Base-by-base conservation (phyloP, 2,113 vertebrate species). In the Peromyscus californicus region DNA sequence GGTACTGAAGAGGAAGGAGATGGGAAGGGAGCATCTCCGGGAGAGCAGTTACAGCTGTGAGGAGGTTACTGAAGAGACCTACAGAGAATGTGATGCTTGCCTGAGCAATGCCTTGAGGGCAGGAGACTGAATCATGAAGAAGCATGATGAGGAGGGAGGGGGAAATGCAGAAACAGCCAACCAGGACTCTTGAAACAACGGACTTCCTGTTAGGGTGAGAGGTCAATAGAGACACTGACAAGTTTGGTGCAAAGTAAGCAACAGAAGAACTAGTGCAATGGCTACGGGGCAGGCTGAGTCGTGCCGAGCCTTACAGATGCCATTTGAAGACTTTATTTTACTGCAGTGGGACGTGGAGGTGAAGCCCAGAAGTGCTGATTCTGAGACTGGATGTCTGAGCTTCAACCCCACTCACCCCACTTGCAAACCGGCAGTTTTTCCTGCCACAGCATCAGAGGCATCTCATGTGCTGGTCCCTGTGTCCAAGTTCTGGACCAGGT, bases 231-330 rank as follows among this genome's bases (percentile, higher is more conserved):
- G 48, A 57, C 7, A 10, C 48, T 15, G 21, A 24, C 7, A 15
- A 19, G 48, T 33, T 39, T 80, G 26, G 22, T 42, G 39, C 7
- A 9, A 1, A 31, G 16, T 1, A 29, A 80, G 48, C 24, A 65
- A 11, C 2, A 31, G 36, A 61, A 42, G 42, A 79, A 9, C 26
- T 36, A 70, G 29, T 2, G 61, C n/a, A 0, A 1, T 1, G 17
- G 26, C 29, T 24, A 0, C 0, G 0, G 82, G n/a, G 22, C 39
- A 26, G 22, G 7, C 7, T 17, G 10, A 12, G n/a, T 51, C 3
- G 1, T 7, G 3, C 1, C 8, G 61, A 78, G n/a, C 21, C 45
- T 61, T 8, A 10, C 1, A 3, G 31, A 57, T 36, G 54, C 10
- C 42, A 12, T 51, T 22, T 69, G 29, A 69, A 51, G 39, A 33